Base-by-base conservation (phyloP, 2,888 invertebrate species). In the Plebejus argus region DNA sequence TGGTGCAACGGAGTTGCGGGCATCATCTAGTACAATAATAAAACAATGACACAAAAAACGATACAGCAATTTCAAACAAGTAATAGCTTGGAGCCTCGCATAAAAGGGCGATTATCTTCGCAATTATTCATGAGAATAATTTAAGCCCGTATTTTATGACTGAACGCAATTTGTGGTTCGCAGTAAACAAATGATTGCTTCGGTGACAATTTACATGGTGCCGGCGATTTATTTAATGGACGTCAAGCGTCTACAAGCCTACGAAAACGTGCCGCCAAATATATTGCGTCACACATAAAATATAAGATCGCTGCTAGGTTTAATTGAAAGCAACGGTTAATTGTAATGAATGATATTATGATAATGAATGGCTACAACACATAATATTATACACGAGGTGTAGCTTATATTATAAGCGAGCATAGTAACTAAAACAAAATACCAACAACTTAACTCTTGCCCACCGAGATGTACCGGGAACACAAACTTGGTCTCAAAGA, bases 91-190 rank as follows among this genome's bases (percentile, higher is more conserved):
- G 18, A 72, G 23, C 45, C 20, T 39, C 45, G 20, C 45, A 74
- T 74, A 74, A 74, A 74, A 28, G 39, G 53, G 28, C 74, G 53
- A 74, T 74, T 53, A 74, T 74, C 74, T 45, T 23, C 2, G 20
- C 49, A 49, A 23, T 49, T 49, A 28, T 49, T 74, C 23, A 49
- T 23, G 53, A 45, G 6, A 49, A 49, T 74, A 49, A 49, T 74
- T 74, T 74, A 28, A 74, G 53, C 23, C 28, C 74, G 28, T 74
- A 74, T 74, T 74, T 74, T 74, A 74, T 74, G 74, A 15, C 49
- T 72, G 20, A 20, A 74, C 49, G 53, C 49, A 74, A 74, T 74
- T 74, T 74, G 74, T 74, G 74, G 74, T 6, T 5, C 12, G 74
- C 49, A 28, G 39, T 74, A 74, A 74, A 74, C 74, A 74, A 74